phyloP scores from a whole-genome alignment of 2,113 vertebrate genomes.

The Tiliqua scincoides region DNA sequence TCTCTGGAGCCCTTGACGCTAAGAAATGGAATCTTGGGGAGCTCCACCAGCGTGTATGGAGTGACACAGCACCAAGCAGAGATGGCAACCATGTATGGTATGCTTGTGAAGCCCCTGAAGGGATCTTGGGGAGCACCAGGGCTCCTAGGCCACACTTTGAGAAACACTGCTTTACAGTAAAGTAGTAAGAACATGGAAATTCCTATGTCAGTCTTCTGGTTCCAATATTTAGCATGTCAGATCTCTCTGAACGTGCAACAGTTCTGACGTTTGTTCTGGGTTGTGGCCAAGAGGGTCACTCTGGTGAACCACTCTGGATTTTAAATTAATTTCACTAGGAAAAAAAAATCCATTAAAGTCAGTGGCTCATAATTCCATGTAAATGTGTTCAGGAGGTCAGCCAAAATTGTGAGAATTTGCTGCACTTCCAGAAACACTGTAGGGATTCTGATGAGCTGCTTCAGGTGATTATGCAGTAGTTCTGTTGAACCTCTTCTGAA shows the following conservation, averaged over 20 bases:
- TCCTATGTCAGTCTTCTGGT: background rate
- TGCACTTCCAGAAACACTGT: background rate
- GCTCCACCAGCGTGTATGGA: too few species aligned
- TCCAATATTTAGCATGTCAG: background rate
- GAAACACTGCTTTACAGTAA: too few species aligned
- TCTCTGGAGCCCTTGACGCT: too few species aligned
- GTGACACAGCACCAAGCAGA: too few species aligned
- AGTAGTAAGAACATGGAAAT: background rate
- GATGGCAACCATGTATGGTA: too few species aligned
- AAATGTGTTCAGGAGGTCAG: background rate
- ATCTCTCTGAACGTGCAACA: background rate
- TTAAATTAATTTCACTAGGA: background rate
- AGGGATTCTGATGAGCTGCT: background rate
- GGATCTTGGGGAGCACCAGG: too few species aligned
- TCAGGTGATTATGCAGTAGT: background rate
- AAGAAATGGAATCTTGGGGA: too few species aligned
- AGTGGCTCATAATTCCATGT: background rate
- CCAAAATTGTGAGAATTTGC: background rate
- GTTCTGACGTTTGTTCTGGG: background rate
- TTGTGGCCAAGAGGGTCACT: background rate
- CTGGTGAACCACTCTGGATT: background rate
- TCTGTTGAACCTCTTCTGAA: background rate
- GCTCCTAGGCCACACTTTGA: too few species aligned
- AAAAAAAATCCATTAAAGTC: background rate
- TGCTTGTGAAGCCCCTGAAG: too few species aligned